A percentile compares a stretch with the other conserved stretches of the same genome.
Evolutionary conservation across 2,113 vertebrate genomes (phyloP).

Genomic region (Pterophyllum scalare): DNA sequence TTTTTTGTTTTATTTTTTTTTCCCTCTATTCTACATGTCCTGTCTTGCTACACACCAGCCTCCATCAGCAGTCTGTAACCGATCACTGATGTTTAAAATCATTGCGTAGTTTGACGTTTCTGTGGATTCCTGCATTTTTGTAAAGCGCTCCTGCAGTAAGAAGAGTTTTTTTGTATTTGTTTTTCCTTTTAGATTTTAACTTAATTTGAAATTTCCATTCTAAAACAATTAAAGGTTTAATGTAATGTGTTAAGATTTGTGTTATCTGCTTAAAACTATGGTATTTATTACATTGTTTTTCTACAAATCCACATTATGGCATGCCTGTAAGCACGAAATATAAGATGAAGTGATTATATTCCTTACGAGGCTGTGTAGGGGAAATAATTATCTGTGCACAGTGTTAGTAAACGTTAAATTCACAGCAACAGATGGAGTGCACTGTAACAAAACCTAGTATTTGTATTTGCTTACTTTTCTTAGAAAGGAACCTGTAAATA

Average conservation of each 20-base stretch:
- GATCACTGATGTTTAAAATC: constrained; percentile 39
- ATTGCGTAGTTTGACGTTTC: constrained; percentile 45
- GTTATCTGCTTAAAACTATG: constrained; percentile 24
- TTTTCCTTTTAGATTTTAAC: constrained; percentile 30
- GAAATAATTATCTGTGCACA: constrained; percentile 39
- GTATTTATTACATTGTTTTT: constrained; percentile 61
- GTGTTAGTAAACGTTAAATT: constrained; percentile 41
- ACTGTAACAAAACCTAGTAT: constrained; percentile 58
- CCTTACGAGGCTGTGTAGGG: constrained; percentile 24
- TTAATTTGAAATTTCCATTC: constrained; percentile 47
- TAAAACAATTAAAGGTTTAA: constrained; percentile 12
- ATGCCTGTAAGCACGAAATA: constrained; percentile 48
- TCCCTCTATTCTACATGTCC: constrained; percentile 14
- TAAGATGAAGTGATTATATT: constrained; percentile 24
- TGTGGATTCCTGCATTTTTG: constrained; percentile 32
- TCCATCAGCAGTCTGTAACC: constrained; percentile 18
- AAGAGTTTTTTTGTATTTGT: constrained; percentile 35
- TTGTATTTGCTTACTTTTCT: constrained; percentile 69
- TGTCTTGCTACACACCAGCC: constrained; percentile 37
- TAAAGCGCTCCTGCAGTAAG: constrained; percentile 21
- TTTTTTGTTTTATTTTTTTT: too few relatives aligned
- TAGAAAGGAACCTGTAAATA: constrained; percentile 72
- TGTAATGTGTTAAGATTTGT: constrained; percentile 30
- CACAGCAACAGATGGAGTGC: constrained; percentile 38
- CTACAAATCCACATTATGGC: constrained; percentile 38